A percentile compares a stretch with the other conserved stretches of the same genome.
These are phyloP conservation scores for Drosophila eugracilis DNA, from an alignment of 1,140 invertebrate genomes.

Conservation along the genomic window DNA sequence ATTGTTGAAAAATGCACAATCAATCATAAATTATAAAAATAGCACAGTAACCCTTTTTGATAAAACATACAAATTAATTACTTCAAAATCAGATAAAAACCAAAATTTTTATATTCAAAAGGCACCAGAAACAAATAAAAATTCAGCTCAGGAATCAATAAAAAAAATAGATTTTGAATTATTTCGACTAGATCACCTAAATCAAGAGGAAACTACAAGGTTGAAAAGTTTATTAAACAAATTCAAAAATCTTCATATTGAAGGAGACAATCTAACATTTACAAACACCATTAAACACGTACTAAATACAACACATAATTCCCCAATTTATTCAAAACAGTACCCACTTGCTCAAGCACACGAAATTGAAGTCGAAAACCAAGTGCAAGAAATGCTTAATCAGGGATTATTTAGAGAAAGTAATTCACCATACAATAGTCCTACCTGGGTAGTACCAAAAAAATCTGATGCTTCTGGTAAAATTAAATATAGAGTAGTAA, in stretches of 20 bases:
- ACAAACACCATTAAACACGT: too few species aligned
- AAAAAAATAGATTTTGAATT: not conserved
- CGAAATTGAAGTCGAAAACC: not conserved
- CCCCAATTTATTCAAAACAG: constrained; percentile 6
- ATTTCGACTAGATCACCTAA: not conserved
- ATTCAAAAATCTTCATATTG: not conserved
- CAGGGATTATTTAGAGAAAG: not conserved
- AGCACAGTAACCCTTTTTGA: constrained; percentile 5
- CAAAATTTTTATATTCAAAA: constrained; percentile 12
- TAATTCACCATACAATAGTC: constrained; percentile 1
- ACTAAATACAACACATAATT: not conserved
- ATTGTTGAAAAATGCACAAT: constrained; percentile 10
- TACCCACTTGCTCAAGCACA: constrained; percentile 1
- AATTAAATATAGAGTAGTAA: constrained; percentile 5
- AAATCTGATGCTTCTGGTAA: constrained; percentile 1
- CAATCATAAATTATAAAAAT: constrained; percentile 10
- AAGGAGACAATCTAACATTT: not conserved
- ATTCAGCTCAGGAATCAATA: not conserved
- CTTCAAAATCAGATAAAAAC: too few species aligned
- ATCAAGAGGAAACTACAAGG: not conserved
- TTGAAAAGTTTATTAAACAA: constrained; percentile 7
- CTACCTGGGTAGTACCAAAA: constrained; percentile 3
- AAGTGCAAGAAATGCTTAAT: constrained; percentile 4
- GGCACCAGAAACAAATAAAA: constrained; percentile 6
- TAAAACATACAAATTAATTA: too few species aligned